Percentiles rank a stretch among this genome's conserved stretches.
These are phyloP conservation scores for Agrenia bidenticulata DNA, from an alignment of 2,888 invertebrate genomes.

Conservation along the genomic window DNA sequence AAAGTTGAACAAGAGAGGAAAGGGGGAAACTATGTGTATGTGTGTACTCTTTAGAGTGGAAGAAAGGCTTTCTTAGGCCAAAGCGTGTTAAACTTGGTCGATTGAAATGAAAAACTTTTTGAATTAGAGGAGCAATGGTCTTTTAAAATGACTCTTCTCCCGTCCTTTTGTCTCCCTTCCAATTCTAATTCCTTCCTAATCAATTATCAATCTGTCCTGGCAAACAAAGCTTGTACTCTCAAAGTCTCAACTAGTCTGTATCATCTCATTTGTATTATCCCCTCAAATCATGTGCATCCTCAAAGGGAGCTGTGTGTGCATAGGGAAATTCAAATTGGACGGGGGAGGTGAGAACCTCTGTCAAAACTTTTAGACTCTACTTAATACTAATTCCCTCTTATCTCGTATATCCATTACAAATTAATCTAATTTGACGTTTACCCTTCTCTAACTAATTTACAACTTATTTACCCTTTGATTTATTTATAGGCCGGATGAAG, in stretches of 20 bases:
- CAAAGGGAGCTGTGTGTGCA: too few relatives aligned
- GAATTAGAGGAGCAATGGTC: slow-evolving; percentile 19
- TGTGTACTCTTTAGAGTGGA: slow-evolving; percentile 4
- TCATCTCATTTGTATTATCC: too few relatives aligned
- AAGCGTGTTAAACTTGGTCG: slow-evolving; percentile 15
- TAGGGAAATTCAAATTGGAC: too few relatives aligned
- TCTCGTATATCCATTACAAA: not conserved
- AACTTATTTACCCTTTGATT: slow-evolving; percentile 3
- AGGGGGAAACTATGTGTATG: not conserved
- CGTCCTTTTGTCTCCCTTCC: slow-evolving; percentile 15
- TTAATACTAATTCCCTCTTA: not conserved
- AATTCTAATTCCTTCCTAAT: slow-evolving; percentile 20
- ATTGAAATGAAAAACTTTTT: slow-evolving; percentile 24
- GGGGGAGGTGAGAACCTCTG: too few relatives aligned
- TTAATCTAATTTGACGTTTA: slow-evolving; percentile 10
- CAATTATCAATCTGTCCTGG: slow-evolving; percentile 18
- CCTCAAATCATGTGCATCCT: too few relatives aligned
- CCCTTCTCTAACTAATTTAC: not conserved
- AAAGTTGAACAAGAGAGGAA: slow-evolving; percentile 10
- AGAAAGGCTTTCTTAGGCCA: slow-evolving; percentile 17
- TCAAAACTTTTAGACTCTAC: not conserved
- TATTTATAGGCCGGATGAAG: slow-evolving; percentile 10
- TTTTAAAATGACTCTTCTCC: slow-evolving; percentile 20
- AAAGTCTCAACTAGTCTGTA: too few relatives aligned
- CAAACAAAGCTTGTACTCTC: too few relatives aligned